Conservation (phyloP, 92 coral and sea anemone species). For the Parazoanthus atlanticus region DNA sequence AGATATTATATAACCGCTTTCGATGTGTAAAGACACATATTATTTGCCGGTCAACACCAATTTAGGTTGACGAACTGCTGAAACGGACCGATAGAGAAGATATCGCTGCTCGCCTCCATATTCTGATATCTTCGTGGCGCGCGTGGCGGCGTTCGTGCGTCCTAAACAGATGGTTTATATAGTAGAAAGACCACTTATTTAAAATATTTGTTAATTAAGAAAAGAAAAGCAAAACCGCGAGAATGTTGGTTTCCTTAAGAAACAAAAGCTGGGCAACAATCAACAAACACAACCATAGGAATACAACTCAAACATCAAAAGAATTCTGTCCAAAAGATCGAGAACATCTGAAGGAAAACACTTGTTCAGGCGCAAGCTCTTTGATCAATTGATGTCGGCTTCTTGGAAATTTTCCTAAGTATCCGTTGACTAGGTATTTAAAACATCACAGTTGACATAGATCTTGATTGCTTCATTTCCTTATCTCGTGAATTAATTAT, state of each 20-base stretch:
- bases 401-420: background rate
- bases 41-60: too few relatives aligned
- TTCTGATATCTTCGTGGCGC: too few relatives aligned
- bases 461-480: background rate
- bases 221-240: background rate
- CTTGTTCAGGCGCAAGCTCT: background rate
- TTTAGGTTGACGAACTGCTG: too few relatives aligned
- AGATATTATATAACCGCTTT: too few relatives aligned
- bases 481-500: background rate
- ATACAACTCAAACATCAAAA: background rate
- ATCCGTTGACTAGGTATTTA: background rate
- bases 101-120: too few relatives aligned
- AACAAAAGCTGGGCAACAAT: background rate
- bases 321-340: background rate
- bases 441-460: background rate
- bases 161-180: background rate
- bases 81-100: too few relatives aligned
- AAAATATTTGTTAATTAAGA: background rate
- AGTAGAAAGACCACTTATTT: background rate
- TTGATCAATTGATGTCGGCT: slow-evolving; percentile 1
- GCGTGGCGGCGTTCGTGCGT: too few relatives aligned
- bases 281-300: background rate
- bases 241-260: background rate
- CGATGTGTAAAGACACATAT: too few relatives aligned
- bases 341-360: background rate